Evolutionary conservation across 2,797 vertebrate genomes (phyloP).

Genomic region (Oceanodroma leucorhoa): DNA sequence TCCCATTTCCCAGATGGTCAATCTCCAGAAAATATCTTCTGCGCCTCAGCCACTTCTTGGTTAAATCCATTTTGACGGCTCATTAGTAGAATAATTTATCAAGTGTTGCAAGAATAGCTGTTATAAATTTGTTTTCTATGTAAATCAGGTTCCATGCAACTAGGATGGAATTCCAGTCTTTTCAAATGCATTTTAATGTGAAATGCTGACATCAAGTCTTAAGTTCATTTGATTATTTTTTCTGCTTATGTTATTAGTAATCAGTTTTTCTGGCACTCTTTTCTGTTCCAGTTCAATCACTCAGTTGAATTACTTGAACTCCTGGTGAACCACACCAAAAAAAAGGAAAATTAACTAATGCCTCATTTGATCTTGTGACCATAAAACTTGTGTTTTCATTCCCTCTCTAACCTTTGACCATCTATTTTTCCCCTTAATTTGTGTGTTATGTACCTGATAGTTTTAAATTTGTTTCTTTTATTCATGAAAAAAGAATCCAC

Average conservation of each 20-base stretch:
- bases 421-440: constrained; percentile 63
- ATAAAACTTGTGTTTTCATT: constrained; percentile 67
- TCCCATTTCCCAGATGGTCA: neutral
- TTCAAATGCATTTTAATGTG: constrained; percentile 41
- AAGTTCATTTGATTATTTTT: constrained; percentile 60
- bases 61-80: constrained; percentile 3
- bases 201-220: constrained; percentile 44
- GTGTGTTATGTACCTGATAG: constrained; percentile 61
- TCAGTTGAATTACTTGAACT: constrained; percentile 69
- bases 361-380: constrained; percentile 70
- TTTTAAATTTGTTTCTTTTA: constrained; percentile 58
- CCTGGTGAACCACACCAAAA: constrained; percentile 62
- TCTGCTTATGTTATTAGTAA: constrained; percentile 62
- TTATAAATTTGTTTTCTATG: neutral
- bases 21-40: neutral
- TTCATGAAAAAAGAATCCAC: constrained; percentile 4
- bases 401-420: constrained; percentile 68
- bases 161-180: constrained; percentile 21
- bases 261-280: constrained; percentile 46
- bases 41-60: neutral
- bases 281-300: constrained; percentile 64
- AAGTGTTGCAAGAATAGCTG: neutral
- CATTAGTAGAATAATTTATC: constrained; percentile 44
- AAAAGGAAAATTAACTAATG: constrained; percentile 67
- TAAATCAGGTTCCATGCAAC: neutral